A percentile compares a stretch with the other conserved stretches of the same genome.
Conservation (phyloP, 2,888 invertebrate species). For the Nesidiocoris tenuis region DNA sequence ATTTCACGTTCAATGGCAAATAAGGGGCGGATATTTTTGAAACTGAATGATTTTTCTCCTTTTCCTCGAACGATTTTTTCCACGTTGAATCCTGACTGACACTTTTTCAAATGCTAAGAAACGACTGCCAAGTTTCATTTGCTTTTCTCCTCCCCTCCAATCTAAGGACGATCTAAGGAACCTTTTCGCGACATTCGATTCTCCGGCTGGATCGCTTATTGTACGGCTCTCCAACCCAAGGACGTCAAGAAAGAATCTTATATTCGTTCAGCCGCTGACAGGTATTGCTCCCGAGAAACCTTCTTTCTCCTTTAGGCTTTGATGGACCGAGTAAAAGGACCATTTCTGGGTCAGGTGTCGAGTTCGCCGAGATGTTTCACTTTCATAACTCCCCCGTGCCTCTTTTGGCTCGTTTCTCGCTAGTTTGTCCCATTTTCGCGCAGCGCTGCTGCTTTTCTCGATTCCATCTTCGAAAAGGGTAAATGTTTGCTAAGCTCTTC, state of each 20-base stretch:
- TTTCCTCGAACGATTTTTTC: no score
- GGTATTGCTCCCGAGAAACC: background rate
- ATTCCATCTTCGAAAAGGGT: background rate
- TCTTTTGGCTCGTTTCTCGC: background rate
- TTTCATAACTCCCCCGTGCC: background rate
- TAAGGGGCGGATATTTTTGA: no score
- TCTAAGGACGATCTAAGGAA: background rate
- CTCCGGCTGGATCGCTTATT: background rate
- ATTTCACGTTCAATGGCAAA: no score
- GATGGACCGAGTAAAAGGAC: background rate
- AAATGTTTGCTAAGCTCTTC: no score
- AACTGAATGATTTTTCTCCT: no score
- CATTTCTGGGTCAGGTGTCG: constrained; percentile 17
- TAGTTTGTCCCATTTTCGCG: background rate
- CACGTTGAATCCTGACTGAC: no score
- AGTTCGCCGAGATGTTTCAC: constrained; percentile 1
- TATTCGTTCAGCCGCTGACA: background rate
- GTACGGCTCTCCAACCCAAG: background rate
- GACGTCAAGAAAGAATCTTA: background rate
- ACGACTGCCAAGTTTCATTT: background rate
- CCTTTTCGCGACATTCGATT: background rate
- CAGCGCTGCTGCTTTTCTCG: background rate
- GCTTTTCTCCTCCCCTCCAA: background rate
- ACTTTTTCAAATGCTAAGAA: background rate
- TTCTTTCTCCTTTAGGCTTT: background rate